Evolutionary conservation across 2,797 vertebrate species (phyloP).

Genomic region (Pelobates cultripes): DNA sequence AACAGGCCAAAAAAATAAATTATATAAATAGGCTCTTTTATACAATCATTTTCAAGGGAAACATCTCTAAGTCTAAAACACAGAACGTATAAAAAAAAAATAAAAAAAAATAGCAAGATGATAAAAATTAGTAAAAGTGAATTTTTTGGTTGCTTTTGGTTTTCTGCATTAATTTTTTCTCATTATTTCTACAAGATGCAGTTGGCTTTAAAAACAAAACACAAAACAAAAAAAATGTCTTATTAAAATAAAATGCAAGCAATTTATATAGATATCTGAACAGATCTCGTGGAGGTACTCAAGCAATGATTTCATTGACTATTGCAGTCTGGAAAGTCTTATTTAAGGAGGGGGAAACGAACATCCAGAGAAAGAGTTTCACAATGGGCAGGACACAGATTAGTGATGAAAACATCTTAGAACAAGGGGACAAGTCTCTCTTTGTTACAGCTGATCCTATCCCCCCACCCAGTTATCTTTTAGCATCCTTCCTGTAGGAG

Average conservation of each 20-base stretch:
- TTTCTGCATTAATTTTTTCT: too few relatives aligned
- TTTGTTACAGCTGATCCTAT: slow-evolving; percentile 47
- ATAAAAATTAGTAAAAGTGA: too few relatives aligned
- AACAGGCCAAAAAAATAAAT: neutral
- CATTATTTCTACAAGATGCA: too few relatives aligned
- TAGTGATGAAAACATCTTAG: slow-evolving; percentile 45
- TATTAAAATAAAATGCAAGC: too few relatives aligned
- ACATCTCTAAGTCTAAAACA: too few relatives aligned
- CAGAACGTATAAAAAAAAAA: too few relatives aligned
- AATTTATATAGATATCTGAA: neutral
- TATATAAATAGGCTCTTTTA: too few relatives aligned
- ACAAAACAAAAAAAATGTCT: too few relatives aligned
- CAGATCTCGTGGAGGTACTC: neutral
- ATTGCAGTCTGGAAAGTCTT: slow-evolving; percentile 52
- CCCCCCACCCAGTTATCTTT: slow-evolving; percentile 36
- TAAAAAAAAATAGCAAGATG: too few relatives aligned
- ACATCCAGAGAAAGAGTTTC: slow-evolving; percentile 5
- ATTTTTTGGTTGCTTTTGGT: too few relatives aligned
- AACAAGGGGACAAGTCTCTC: slow-evolving; percentile 47
- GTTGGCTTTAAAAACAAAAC: too few relatives aligned
- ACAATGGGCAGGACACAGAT: slow-evolving; percentile 50
- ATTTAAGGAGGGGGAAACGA: slow-evolving; percentile 32
- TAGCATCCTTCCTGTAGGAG: slow-evolving; percentile 49
- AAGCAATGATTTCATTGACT: slow-evolving; percentile 23
- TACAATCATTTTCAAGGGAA: too few relatives aligned